A percentile compares a stretch with the other conserved stretches of the same genome.
These are phyloP conservation scores for Synodontis membranacea DNA, from an alignment of 2,113 vertebrate genomes.

Conservation along the genomic window DNA sequence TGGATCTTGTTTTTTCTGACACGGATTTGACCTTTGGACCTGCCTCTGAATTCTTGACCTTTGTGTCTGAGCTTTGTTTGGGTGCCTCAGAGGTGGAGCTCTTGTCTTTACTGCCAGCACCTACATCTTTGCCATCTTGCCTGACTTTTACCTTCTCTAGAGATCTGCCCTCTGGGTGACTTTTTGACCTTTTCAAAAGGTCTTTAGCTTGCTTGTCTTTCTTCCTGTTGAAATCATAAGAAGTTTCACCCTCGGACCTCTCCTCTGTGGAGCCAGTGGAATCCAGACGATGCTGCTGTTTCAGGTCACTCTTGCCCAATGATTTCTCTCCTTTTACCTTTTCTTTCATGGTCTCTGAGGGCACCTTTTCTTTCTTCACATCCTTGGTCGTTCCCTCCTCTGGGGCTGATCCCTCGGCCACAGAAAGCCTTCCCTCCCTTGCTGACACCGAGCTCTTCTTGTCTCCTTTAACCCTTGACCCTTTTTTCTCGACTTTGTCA, in stretches of 20 bases:
- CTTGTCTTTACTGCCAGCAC: slow-evolving; percentile 73
- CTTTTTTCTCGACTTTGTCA: slow-evolving; percentile 85
- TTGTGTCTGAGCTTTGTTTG: slow-evolving; percentile 75
- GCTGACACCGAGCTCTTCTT: slow-evolving; percentile 72
- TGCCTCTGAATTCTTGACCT: slow-evolving; percentile 73
- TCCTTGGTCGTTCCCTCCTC: slow-evolving; percentile 68
- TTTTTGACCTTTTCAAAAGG: slow-evolving; percentile 77
- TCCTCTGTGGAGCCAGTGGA: slow-evolving; percentile 82
- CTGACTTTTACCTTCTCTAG: slow-evolving; percentile 80
- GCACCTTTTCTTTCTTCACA: slow-evolving; percentile 76
- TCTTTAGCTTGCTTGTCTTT: slow-evolving; percentile 81
- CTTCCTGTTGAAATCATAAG: slow-evolving; percentile 73
- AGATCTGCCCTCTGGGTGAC: slow-evolving; percentile 75
- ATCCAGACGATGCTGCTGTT: slow-evolving; percentile 73
- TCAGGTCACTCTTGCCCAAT: slow-evolving; percentile 75
- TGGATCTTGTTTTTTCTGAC: slow-evolving; percentile 78
- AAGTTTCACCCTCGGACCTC: slow-evolving; percentile 78
- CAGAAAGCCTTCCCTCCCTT: slow-evolving; percentile 74
- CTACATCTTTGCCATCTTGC: slow-evolving; percentile 75
- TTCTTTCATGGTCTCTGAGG: slow-evolving; percentile 73
- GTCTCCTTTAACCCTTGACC: slow-evolving; percentile 81
- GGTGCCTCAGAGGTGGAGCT: slow-evolving; percentile 66
- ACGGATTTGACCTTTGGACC: slow-evolving; percentile 66
- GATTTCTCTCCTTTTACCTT: slow-evolving; percentile 73
- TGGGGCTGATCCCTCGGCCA: slow-evolving; percentile 67